Conservation (phyloP, 2,797 vertebrate species). For the Etheostoma perlongum region DNA sequence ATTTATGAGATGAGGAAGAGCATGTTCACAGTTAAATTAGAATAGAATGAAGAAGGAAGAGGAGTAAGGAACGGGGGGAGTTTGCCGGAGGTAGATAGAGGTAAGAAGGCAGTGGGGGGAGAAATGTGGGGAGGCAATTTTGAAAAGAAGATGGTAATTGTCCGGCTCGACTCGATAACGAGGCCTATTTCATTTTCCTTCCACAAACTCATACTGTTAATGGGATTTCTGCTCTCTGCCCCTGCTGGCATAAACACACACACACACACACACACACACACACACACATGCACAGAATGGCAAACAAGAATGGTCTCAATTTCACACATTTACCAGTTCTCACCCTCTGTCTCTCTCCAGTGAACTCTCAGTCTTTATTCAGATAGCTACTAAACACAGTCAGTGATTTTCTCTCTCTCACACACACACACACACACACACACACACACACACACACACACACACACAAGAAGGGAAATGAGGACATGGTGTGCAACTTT, state of each 20-base stretch:
- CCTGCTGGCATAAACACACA: conserved; percentile 48
- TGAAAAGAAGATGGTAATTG: conserved; percentile 43
- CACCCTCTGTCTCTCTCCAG: conserved; percentile 6
- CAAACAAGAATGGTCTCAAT: conserved; percentile 41
- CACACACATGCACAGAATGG: conserved; percentile 8
- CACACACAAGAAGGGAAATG: conserved; percentile 1
- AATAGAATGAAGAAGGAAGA: background rate
- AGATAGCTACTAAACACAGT: conserved; percentile 24
- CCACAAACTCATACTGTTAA: conserved; percentile 59
- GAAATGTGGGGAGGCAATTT: conserved; percentile 23
- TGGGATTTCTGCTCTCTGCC: conserved; percentile 64
- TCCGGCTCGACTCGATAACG: conserved; percentile 43
- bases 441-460: background rate
- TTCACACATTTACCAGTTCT: conserved; percentile 28
- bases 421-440: background rate
- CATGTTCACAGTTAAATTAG: background rate
- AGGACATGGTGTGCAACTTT: background rate
- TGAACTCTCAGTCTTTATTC: conserved; percentile 33
- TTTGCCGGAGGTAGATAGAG: background rate
- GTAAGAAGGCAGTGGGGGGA: background rate
- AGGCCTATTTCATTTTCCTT: conserved; percentile 54
- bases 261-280: conserved; percentile 26
- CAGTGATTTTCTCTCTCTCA: background rate
- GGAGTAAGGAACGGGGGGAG: background rate
- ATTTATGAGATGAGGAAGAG: background rate